phyloP scores from a whole-genome alignment of 2,888 invertebrate genomes.

The Monochamus alternatus region DNA sequence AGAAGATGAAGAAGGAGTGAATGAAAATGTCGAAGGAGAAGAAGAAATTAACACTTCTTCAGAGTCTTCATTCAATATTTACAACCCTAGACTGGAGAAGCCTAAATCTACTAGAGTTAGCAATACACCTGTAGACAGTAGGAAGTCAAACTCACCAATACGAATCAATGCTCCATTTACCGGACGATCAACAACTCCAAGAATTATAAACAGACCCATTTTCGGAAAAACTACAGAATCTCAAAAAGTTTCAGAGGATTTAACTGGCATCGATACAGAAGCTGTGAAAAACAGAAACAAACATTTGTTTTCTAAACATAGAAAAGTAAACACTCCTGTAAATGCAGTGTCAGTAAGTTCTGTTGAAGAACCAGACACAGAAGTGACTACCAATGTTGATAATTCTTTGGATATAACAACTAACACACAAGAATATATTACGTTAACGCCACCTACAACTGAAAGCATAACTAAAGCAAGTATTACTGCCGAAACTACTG shows the following conservation, averaged over 20 bases:
- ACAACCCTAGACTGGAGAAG: conserved; percentile 2
- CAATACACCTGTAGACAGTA: conserved; percentile 12
- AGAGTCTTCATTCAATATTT: not conserved
- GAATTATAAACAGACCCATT: conserved; percentile 28
- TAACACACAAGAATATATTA: conserved; percentile 22
- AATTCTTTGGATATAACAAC: conserved; percentile 30
- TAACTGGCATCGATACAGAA: conserved; percentile 70
- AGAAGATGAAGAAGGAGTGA: conserved; percentile 30
- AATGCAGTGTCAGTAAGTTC: conserved; percentile 31
- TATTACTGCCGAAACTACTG: conserved; percentile 56
- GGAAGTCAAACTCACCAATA: conserved; percentile 19
- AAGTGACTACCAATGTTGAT: conserved; percentile 29
- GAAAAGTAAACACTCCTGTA: conserved; percentile 65
- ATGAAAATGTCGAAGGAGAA: not conserved
- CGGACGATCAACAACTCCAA: conserved; percentile 48
- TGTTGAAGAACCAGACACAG: conserved; percentile 35
- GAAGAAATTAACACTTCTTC: not conserved
- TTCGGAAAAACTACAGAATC: conserved; percentile 51
- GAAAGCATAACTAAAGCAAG: conserved; percentile 44
- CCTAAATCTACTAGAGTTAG: conserved; percentile 4
- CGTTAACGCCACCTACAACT: conserved; percentile 38
- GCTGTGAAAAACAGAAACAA: conserved; percentile 73
- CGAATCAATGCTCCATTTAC: conserved; percentile 29
- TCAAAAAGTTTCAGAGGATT: conserved; percentile 48
- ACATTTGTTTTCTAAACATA: conserved; percentile 71